These are phyloP conservation scores for Conopomorpha cramerella DNA, from an alignment of 1,140 invertebrate genomes.

Conservation along the genomic window DNA sequence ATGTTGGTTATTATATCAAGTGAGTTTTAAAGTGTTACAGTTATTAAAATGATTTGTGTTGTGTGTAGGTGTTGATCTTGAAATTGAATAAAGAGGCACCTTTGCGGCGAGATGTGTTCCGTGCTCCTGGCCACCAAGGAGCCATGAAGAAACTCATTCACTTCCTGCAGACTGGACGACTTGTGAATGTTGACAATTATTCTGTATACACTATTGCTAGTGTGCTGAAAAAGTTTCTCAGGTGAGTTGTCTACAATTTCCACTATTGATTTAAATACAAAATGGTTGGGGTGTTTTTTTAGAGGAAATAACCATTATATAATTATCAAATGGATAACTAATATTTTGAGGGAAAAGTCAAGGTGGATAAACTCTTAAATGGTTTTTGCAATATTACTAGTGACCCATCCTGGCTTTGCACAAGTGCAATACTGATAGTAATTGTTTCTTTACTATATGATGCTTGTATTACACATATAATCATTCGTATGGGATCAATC, in stretches of 20 bases:
- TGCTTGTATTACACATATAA: no score
- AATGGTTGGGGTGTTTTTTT: no score
- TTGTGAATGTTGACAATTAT: constrained; percentile 97
- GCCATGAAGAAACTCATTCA: constrained; percentile 97
- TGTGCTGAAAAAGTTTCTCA: constrained; percentile 96
- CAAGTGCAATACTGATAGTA: no score
- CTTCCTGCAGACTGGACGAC: constrained; percentile 89
- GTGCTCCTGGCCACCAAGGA: constrained; percentile 91
- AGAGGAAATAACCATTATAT: no score
- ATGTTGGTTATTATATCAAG: constrained; percentile 3
- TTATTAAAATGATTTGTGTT: constrained; percentile 7
- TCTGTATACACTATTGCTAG: constrained; percentile 98
- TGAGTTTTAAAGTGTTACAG: constrained; percentile 4
- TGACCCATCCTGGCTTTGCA: no score
- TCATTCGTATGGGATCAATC: no score
- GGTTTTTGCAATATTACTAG: no score
- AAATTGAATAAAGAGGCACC: constrained; percentile 96
- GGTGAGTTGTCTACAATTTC: constrained; percentile 32
- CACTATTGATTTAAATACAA: no score
- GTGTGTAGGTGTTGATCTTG: constrained; percentile 79
- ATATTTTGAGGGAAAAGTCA: no score
- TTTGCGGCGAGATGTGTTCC: constrained; percentile 89
- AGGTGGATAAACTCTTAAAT: no score
- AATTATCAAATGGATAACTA: no score
- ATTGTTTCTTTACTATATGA: no score